These are phyloP conservation scores for western clawed frog (Xenopus tropicalis) DNA, from an alignment of 2,113 vertebrate genomes.

Conservation along the genomic window DNA sequence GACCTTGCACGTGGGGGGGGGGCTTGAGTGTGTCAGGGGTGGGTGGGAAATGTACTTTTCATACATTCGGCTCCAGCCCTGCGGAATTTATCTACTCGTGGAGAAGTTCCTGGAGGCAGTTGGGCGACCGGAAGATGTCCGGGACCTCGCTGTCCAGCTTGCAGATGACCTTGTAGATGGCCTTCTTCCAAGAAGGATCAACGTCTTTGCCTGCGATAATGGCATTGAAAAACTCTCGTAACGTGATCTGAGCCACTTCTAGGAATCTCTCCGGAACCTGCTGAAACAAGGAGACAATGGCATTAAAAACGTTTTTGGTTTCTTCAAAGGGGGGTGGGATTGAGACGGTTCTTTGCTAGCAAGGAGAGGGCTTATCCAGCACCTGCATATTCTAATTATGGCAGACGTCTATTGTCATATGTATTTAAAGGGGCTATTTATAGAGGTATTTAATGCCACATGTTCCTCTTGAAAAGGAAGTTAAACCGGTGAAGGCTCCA, in stretches of 20 bases:
- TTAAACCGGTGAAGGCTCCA: conserved; percentile 19
- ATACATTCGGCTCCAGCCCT: conserved; percentile 75
- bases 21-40: no score
- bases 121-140: conserved; percentile 97
- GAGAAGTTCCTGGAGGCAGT: conserved; percentile 98
- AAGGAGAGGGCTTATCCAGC: conserved; percentile 67
- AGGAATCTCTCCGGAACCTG: conserved; percentile 98
- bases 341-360: conserved; percentile 66
- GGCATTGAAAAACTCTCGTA: conserved; percentile 98
- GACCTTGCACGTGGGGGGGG: conserved; percentile 14
- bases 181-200: conserved; percentile 99
- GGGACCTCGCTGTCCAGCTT: conserved; percentile 98
- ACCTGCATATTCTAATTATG: conserved; percentile 76
- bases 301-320: conserved; percentile 84
- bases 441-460: conserved; percentile 67
- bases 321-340: conserved; percentile 70
- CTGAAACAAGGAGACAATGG: conserved; percentile 74
- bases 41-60: conserved; percentile 60
- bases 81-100: conserved; percentile 85
- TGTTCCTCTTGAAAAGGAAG: conserved; percentile 56
- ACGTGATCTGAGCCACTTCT: conserved; percentile 97
- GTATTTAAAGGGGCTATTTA: conserved; percentile 70
- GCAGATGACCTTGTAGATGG: conserved; percentile 99
- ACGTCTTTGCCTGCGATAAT: conserved; percentile 97
- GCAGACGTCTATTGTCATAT: conserved; percentile 69